These are phyloP conservation scores for Ypsolopha scabrella DNA, from an alignment of 2,888 invertebrate species.

Conservation along the genomic window DNA sequence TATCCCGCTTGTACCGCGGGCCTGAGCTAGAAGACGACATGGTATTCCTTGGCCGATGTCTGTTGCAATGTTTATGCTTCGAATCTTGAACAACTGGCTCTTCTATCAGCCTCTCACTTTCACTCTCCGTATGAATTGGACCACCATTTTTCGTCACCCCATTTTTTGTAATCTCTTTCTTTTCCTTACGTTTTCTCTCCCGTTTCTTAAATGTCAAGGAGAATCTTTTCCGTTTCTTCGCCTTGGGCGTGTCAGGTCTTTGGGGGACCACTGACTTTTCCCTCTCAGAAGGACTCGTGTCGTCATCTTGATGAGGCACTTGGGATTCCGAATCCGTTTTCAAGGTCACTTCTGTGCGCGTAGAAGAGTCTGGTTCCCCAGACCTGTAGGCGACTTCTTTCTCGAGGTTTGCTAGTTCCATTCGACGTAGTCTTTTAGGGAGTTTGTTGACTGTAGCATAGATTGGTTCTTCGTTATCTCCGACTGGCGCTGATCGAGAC, in stretches of 20 bases:
- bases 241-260: constrained; percentile 55
- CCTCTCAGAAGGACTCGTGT: constrained; percentile 57
- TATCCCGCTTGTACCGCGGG: constrained; percentile 66
- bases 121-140: constrained; percentile 42
- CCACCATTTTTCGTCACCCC: constrained; percentile 42
- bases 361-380: constrained; percentile 52
- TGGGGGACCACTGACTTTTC: constrained; percentile 50
- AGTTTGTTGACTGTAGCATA: constrained; percentile 65
- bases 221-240: constrained; percentile 58
- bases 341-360: constrained; percentile 47
- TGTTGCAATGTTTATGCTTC: constrained; percentile 46
- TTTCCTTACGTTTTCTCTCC: constrained; percentile 56
- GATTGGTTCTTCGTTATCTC: constrained; percentile 60
- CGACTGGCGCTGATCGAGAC: constrained; percentile 63
- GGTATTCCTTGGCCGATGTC: constrained; percentile 49
- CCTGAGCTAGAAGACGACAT: constrained; percentile 57
- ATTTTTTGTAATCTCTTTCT: constrained; percentile 44
- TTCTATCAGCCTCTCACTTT: constrained; percentile 58
- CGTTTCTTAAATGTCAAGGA: constrained; percentile 59
- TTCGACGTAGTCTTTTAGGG: constrained; percentile 56
- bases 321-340: constrained; percentile 53
- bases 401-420: constrained; percentile 60
- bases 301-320: constrained; percentile 49
- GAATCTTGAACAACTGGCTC: constrained; percentile 32
- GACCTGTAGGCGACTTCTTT: constrained; percentile 59